Evolutionary conservation across 2,113 vertebrate genomes (phyloP).

Genomic region (Bufo bufo): DNA sequence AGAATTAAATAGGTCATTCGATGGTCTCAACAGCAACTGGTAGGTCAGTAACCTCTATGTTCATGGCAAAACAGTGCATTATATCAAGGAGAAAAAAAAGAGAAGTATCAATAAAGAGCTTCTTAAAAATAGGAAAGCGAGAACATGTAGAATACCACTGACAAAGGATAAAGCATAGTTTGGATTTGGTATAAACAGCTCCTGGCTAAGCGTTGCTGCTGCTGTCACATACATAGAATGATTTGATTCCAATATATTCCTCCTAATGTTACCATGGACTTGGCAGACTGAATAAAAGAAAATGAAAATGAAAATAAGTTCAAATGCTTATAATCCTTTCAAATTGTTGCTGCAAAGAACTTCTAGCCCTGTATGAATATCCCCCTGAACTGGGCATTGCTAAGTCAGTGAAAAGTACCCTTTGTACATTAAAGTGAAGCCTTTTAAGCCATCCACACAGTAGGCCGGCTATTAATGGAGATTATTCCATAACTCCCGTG

Average conservation of each 20-base stretch:
- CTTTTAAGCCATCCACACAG: conserved; percentile 16
- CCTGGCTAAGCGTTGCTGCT: neutral
- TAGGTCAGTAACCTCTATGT: conserved; percentile 19
- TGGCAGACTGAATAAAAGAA: conserved; percentile 5
- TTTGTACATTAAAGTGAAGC: conserved; percentile 31
- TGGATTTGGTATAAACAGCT: conserved; percentile 23
- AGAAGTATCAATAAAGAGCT: neutral
- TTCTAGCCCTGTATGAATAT: conserved; percentile 1
- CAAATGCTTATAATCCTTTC: conserved; percentile 9
- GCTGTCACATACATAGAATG: conserved; percentile 15
- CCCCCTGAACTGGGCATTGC: conserved; percentile 21
- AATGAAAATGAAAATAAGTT: neutral
- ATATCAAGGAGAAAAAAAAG: neutral
- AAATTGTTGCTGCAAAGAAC: conserved; percentile 18
- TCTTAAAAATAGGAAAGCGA: conserved; percentile 1
- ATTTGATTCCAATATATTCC: conserved; percentile 27
- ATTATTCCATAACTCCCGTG: conserved; percentile 24
- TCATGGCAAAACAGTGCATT: conserved; percentile 11
- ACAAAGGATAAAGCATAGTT: conserved; percentile 30
- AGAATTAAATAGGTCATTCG: neutral
- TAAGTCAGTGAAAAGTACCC: conserved; percentile 11
- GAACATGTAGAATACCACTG: conserved; percentile 7
- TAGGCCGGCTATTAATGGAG: conserved; percentile 27
- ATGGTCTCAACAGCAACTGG: conserved; percentile 3
- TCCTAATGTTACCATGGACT: neutral